Percentiles rank a stretch among this genome's conserved stretches.
Conservation (phyloP, 2,113 vertebrate genomes). For the Heterotilapia buettikoferi region DNA sequence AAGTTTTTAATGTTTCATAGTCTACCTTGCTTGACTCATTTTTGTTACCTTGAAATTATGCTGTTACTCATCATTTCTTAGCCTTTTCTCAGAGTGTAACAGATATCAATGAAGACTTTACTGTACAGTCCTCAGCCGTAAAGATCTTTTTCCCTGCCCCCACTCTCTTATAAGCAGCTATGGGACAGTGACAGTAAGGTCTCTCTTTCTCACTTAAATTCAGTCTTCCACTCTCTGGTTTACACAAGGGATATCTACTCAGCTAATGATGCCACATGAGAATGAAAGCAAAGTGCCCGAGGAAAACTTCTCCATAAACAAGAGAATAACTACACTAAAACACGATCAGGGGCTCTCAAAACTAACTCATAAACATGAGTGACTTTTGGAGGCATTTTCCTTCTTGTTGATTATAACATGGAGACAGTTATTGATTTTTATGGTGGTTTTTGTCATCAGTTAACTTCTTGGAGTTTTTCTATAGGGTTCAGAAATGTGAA, state of each 20-base stretch:
- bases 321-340: conserved; percentile 8
- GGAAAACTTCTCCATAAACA: conserved; percentile 45
- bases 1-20: neutral
- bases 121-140: neutral
- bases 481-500: neutral
- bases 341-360: conserved; percentile 6
- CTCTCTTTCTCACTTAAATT: conserved; percentile 4
- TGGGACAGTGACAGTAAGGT: conserved; percentile 39
- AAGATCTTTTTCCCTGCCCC: neutral
- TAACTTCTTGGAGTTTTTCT: neutral
- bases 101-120: neutral
- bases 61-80: neutral
- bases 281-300: conserved; percentile 47
- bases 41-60: neutral
- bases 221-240: neutral
- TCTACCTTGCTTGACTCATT: neutral
- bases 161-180: neutral
- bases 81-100: neutral
- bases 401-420: neutral
- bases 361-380: neutral
- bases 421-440: neutral
- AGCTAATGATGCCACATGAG: conserved; percentile 66
- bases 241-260: conserved; percentile 37
- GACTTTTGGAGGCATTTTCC: neutral
- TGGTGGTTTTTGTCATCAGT: neutral